Evolutionary conservation across 2,113 vertebrate genomes (phyloP).

Genomic region (Mirounga angustirostris): DNA sequence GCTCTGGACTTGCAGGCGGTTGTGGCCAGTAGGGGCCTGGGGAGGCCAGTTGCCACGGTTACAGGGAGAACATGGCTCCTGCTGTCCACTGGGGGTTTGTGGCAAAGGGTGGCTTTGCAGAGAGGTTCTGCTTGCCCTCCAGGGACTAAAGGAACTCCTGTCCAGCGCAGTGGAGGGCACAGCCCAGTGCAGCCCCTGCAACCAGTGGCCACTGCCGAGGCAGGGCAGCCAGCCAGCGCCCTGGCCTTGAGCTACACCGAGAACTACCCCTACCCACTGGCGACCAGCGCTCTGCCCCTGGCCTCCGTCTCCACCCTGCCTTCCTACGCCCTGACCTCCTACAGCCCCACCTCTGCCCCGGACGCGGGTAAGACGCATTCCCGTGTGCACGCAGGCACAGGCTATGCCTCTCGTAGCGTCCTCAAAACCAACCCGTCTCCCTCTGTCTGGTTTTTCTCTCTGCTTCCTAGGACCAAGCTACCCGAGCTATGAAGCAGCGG

Average conservation of each 20-base stretch:
- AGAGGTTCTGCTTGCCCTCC: neutral
- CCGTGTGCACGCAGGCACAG: fast-evolving
- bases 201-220: conserved; percentile 85
- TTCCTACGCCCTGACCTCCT: conserved; percentile 86
- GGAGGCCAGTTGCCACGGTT: neutral
- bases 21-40: fast-evolving
- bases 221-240: conserved; percentile 81
- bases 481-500: conserved; percentile 84
- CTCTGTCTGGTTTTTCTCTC: neutral
- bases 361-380: conserved; percentile 84
- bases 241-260: neutral
- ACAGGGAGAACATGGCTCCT: fast-evolving
- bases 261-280: conserved; percentile 85
- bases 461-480: conserved; percentile 87
- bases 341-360: conserved; percentile 82
- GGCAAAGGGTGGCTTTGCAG: neutral
- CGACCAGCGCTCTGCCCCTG: conserved; percentile 85
- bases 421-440: neutral
- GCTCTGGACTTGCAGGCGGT: neutral
- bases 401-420: fast-evolving
- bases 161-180: conserved; percentile 82
- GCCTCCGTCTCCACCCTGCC: conserved; percentile 77
- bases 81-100: fast-evolving
- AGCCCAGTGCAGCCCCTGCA: conserved; percentile 86
- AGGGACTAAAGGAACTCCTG: conserved; percentile 86